Conservation (phyloP, 2,797 vertebrate species). For the Amblyopsis hoosieri region DNA sequence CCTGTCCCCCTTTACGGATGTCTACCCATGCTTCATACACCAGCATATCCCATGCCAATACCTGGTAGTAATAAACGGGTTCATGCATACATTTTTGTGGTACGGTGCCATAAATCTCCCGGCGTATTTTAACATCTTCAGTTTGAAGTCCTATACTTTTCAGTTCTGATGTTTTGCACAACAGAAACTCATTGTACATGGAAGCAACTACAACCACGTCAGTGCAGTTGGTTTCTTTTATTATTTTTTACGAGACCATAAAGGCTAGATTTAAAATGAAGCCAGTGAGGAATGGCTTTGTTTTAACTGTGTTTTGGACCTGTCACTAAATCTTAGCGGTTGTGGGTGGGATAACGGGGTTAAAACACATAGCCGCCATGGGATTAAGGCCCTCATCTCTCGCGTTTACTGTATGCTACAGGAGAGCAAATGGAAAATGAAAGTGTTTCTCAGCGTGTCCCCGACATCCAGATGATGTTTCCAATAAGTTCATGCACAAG, state of each 20-base stretch:
- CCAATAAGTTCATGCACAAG: conserved; percentile 28
- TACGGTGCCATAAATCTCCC: conserved; percentile 65
- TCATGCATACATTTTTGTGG: conserved; percentile 70
- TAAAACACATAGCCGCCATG: conserved; percentile 67
- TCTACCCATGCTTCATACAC: conserved; percentile 66
- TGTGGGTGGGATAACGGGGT: conserved; percentile 64
- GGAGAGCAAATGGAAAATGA: conserved; percentile 72
- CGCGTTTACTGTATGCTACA: conserved; percentile 55
- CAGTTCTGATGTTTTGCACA: conserved; percentile 43
- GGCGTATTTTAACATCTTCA: conserved; percentile 56
- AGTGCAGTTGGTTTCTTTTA: conserved; percentile 74
- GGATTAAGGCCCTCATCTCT: conserved; percentile 69
- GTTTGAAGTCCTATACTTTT: conserved; percentile 37
- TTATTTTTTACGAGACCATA: conserved; percentile 81
- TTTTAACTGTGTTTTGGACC: conserved; percentile 77
- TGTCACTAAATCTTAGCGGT: conserved; percentile 78
- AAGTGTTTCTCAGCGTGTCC: conserved; percentile 33
- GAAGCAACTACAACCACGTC: conserved; percentile 70
- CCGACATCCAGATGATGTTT: conserved; percentile 36
- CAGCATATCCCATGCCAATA: conserved; percentile 67
- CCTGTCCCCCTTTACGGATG: conserved; percentile 72
- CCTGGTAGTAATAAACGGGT: conserved; percentile 64
- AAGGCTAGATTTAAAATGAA: conserved; percentile 78
- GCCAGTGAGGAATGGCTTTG: conserved; percentile 77
- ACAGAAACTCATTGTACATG: conserved; percentile 64